A percentile compares a stretch with the other conserved stretches of the same genome.
Conservation (phyloP, 2,888 invertebrate species). For the Nipponacmea schrenckii region DNA sequence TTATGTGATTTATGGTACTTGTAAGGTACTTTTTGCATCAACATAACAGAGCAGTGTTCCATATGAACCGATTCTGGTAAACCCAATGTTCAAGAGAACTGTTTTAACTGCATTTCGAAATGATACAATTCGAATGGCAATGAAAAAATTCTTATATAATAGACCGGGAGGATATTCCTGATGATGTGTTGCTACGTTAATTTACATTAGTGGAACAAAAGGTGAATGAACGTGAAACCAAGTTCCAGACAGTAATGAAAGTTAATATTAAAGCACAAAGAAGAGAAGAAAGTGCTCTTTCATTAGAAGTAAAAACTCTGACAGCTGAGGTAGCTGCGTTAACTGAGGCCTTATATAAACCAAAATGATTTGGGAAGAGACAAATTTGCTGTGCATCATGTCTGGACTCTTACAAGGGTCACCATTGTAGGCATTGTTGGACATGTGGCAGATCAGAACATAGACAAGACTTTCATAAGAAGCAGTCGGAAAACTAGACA, state of each 20-base stretch:
- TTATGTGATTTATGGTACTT: not conserved
- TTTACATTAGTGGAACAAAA: not conserved
- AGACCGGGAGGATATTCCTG: not conserved
- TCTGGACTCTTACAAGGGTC: not conserved
- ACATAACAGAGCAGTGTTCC: not conserved
- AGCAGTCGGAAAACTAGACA: not conserved
- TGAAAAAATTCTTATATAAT: not conserved
- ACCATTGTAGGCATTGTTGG: not conserved
- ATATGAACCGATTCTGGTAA: not conserved
- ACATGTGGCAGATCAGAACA: slow-evolving; percentile 1
- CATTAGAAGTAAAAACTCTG: not conserved
- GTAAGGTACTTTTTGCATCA: not conserved
- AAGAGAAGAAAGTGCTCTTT: not conserved
- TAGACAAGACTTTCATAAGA: not conserved
- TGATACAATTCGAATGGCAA: not conserved
- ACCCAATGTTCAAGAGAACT: not conserved
- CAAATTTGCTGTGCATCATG: too few relatives aligned
- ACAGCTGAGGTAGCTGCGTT: not conserved
- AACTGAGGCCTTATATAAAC: not conserved
- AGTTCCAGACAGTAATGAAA: not conserved
- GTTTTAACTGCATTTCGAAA: not conserved
- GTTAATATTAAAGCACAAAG: too few relatives aligned
- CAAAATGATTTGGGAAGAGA: too few relatives aligned
- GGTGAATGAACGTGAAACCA: not conserved
- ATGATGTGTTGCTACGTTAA: not conserved